Evolutionary conservation across 53 echinoderm and acorn worm genomes (phyloP).

Genomic region (Paracentrotus lividus): DNA sequence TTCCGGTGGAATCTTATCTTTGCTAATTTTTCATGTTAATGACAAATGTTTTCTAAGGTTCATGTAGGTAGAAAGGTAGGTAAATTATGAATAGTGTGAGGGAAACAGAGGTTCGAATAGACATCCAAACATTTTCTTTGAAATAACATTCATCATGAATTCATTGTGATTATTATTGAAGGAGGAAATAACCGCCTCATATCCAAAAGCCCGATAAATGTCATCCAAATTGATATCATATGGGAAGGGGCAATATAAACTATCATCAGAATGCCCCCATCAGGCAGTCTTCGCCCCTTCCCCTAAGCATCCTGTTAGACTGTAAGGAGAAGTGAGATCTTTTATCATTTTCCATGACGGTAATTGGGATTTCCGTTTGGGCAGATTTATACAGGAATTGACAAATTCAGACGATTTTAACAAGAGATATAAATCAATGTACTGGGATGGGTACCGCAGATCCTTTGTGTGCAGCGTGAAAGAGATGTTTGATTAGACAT

Average conservation of each 20-base stretch:
- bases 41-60: no score
- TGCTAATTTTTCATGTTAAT: no score
- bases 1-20: no score
- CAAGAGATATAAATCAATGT: not conserved
- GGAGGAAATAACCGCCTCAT: constrained; percentile 33
- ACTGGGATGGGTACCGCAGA: no score
- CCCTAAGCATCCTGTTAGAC: not conserved
- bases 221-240: constrained; percentile 53
- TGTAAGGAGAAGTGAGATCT: constrained; percentile 42
- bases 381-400: constrained; percentile 60
- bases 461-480: no score
- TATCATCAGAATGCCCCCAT: constrained; percentile 6
- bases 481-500: not conserved
- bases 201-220: constrained; percentile 33
- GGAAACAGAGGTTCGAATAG: no score
- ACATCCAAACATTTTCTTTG: not conserved
- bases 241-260: not conserved
- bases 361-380: constrained; percentile 62
- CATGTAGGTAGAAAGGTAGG: no score
- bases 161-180: constrained; percentile 38
- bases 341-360: constrained; percentile 53
- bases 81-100: no score
- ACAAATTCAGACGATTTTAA: constrained; percentile 45
- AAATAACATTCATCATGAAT: constrained; percentile 13
- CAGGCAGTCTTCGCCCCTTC: constrained; percentile 53